Base-by-base conservation (phyloP, 2,797 vertebrate genomes). In the Muraenolepis orangiensis region DNA sequence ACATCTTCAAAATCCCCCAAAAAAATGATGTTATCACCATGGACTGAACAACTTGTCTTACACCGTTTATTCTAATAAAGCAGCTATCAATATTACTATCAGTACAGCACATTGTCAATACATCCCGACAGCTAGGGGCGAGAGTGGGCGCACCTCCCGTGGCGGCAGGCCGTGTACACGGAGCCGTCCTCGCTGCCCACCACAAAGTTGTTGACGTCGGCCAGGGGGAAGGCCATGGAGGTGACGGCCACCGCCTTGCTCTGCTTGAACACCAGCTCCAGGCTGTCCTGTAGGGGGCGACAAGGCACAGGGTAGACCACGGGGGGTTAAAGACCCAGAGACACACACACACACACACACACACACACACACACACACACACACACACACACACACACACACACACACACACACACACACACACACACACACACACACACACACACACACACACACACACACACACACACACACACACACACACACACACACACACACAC, bases 131-230 rank as follows among this genome's bases (percentile, higher is more conserved):
- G n/a, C n/a, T n/a, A n/a, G 66, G 6, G 12, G 26, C 0, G 10
- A 26, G 34, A 7, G 38, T 11, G 26, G 1, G 18, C 80, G 73
- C 71, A 97, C 98, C 98, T 99, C 84, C 98, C 98, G 1, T 99
- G 98, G 76, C 98, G 96, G 70, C 96, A 99, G 2, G 98, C 97
- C n/a, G 96, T 98, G 84, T 99, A 99, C 76, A 99, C 95, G 0
- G 97, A 98, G 72, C 98, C 98, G 78, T 99, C 98, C 88, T 99
- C 98, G 72, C 98, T 99, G 75, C 98, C 98, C 86, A 99, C 98
- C 74, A 99, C 97, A 81, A 99, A 99, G 91, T 99, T 99, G 92
- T 99, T 99, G 73, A 99, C 98, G 13, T 99, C 97, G 61, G 95
- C 98, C 75, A 98, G 84, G 82, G 98, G 98, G 86, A 99, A 99